These are phyloP conservation scores for Ochropacha duplaris DNA, from an alignment of 2,888 invertebrate species.

Conservation along the genomic window DNA sequence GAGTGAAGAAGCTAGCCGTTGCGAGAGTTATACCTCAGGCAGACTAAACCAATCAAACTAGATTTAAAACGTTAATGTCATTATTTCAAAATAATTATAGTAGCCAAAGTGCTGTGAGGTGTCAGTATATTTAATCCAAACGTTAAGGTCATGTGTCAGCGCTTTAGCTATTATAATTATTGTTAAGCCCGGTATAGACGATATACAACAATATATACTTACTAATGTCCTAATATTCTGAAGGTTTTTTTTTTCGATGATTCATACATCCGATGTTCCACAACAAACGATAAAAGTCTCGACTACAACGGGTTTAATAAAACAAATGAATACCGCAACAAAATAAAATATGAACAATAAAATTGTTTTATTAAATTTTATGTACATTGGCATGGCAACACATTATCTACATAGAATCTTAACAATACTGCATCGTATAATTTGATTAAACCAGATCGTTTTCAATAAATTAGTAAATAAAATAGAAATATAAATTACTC, in stretches of 20 bases:
- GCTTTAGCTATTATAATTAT: background rate
- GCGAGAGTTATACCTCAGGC: conserved; percentile 48
- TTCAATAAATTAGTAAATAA: conserved; percentile 33
- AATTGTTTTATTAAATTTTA: conserved; percentile 47
- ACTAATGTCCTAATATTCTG: too few relatives aligned
- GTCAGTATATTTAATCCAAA: background rate
- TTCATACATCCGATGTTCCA: background rate
- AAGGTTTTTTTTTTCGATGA: too few relatives aligned
- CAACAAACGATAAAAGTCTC: background rate
- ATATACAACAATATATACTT: background rate
- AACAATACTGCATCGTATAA: conserved; percentile 44
- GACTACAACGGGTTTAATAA: conserved; percentile 1
- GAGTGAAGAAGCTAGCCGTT: conserved; percentile 64
- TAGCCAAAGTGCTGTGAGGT: conserved; percentile 8
- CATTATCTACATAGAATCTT: conserved; percentile 40
- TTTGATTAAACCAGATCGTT: conserved; percentile 47
- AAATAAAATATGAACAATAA: conserved; percentile 34
- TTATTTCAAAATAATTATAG: conserved; percentile 2
- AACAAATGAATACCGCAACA: conserved; percentile 9
- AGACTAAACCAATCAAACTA: conserved; percentile 10
- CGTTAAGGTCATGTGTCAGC: background rate
- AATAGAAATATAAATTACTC: conserved; percentile 63
- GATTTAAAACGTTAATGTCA: background rate
- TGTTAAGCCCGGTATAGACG: background rate
- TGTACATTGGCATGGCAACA: conserved; percentile 62